Percentiles rank a stretch among this genome's conserved stretches.
Conservation (phyloP, 2,113 vertebrate species). For the Clarias gariepinus region DNA sequence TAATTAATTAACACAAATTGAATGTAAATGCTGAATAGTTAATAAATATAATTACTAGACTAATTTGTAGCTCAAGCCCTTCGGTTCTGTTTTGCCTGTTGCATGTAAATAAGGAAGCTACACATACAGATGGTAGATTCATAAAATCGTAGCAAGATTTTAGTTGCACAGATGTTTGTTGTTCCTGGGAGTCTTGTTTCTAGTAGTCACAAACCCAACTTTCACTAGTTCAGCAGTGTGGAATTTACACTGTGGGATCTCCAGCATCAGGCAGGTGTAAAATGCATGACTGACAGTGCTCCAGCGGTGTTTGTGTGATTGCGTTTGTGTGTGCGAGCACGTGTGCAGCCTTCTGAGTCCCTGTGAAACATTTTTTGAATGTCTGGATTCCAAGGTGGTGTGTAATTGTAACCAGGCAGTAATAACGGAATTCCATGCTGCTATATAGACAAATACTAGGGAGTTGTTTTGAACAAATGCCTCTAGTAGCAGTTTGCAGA, state of each 20-base stretch:
- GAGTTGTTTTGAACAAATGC: background rate
- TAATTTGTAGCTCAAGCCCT: background rate
- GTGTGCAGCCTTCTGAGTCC: background rate
- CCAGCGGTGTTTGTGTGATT: background rate
- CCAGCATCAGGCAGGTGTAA: background rate
- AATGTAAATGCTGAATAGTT: background rate
- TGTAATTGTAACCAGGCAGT: background rate
- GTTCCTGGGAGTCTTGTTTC: slow-evolving; percentile 5
- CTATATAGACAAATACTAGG: background rate
- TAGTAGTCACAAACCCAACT: background rate
- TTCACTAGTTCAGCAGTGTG: slow-evolving; percentile 24
- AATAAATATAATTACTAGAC: background rate
- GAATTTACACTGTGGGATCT: slow-evolving; percentile 18
- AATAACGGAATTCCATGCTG: background rate
- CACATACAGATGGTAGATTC: background rate
- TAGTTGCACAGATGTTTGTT: background rate
- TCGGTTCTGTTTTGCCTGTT: background rate
- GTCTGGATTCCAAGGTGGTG: background rate
- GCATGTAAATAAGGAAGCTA: background rate
- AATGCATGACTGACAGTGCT: slow-evolving; percentile 1
- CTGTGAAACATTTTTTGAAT: background rate
- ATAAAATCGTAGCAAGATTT: background rate
- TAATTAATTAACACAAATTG: background rate
- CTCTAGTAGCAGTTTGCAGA: background rate
- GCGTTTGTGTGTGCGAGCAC: background rate